phyloP scores from a whole-genome alignment of 2,113 vertebrate species.

The Esox niger region DNA sequence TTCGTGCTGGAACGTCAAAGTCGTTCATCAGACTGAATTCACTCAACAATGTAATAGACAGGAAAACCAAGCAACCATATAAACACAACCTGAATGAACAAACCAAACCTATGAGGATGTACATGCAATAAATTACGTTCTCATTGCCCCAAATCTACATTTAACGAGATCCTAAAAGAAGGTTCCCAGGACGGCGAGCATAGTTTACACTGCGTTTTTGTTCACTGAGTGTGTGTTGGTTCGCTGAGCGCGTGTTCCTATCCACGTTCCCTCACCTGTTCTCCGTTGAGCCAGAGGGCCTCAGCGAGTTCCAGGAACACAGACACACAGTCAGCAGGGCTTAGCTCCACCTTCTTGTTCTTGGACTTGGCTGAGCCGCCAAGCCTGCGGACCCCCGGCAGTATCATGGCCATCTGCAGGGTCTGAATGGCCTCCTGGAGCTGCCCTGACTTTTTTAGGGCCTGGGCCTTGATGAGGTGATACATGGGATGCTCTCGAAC shows the following conservation, averaged over 20 bases:
- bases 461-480: conserved; percentile 93
- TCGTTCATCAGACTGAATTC: neutral
- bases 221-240: neutral
- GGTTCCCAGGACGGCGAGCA: too few species aligned
- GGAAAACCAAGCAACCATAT: too few species aligned
- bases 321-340: conserved; percentile 81
- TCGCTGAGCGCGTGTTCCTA: neutral
- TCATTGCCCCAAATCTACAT: neutral
- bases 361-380: conserved; percentile 77
- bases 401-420: conserved; percentile 89
- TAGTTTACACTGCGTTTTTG: too few species aligned
- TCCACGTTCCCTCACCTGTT: conserved; percentile 73
- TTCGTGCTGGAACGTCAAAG: conserved; percentile 81
- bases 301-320: conserved; percentile 92
- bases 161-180: neutral
- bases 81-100: too few species aligned
- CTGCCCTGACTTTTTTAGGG: conserved; percentile 87
- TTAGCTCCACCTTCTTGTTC: conserved; percentile 76
- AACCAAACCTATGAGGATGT: neutral
- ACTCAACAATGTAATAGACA: neutral
- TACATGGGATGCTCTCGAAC: conserved; percentile 90
- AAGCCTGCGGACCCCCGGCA: conserved; percentile 82
- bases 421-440: conserved; percentile 90
- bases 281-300: conserved; percentile 86
- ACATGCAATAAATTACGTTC: neutral